Evolutionary conservation across 2,888 invertebrate species (phyloP), one percentile per base, ranked within the genome.

Genomic region (Odontocerum albicorne): DNA sequence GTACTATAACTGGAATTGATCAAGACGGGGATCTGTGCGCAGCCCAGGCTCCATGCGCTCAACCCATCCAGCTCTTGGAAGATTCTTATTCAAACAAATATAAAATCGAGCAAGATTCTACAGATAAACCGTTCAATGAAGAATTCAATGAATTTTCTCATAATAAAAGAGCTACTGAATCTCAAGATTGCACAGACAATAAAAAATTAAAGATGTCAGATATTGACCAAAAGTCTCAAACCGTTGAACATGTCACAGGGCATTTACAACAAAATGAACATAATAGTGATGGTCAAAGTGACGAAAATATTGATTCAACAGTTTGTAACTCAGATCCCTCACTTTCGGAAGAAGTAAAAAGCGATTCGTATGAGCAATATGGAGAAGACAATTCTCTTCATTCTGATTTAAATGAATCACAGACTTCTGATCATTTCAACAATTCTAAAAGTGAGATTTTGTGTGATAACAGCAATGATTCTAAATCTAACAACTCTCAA

Each of bases 401-500:
- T 27, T 27, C 27, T 27, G 27, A 27, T 7, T 7, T 10, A 27
- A 4, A 27, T 7, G 10, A 4, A 10, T 27, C 27, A 27, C 27
- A 27, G 4, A 27, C 10, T 7, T 35, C 46, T 20, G 35, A 35
- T 10, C 21, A 32, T 46, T 46, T 46, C 35, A 19, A 20, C 13
- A 15, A 21, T 20, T 6, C 15, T 12, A 46, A 46, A 35, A 32
- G 16, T 21, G 49, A 55, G 31, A 13, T 13, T 13, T 13, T 15
- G 13, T 20, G 49, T 22, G 55, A 49, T 27, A 49, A 40, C 15
- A 55, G 49, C 35, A 32, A 32, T 44, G 47, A 55, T 43, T 49
- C 42, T 17, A 44, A 44, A 10, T 27, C 21, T 4, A 16, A 19
- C n/a, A 20, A 27, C 12, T 20, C 3, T 21, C 32, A 36, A 21